phyloP scores from a whole-genome alignment of 2,888 invertebrate species.

The Scaptomyza reducta region DNA sequence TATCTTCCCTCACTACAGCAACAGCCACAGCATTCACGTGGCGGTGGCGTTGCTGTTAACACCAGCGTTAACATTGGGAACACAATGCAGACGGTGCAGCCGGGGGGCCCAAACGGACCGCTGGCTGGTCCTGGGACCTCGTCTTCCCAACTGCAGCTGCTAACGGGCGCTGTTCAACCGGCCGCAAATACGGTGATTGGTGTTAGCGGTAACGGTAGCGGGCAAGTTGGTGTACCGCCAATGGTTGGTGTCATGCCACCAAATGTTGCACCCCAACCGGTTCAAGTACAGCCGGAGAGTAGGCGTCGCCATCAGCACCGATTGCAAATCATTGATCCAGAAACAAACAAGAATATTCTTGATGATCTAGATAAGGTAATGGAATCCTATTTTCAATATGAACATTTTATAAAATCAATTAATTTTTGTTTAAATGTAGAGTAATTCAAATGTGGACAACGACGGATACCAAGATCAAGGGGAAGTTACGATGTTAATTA shows the following conservation, averaged over 20 bases:
- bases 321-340: constrained; percentile 85
- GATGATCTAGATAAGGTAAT: constrained; percentile 80
- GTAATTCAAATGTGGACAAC: constrained; percentile 59
- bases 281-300: constrained; percentile 67
- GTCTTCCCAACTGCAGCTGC: constrained; percentile 71
- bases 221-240: constrained; percentile 75
- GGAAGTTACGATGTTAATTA: not conserved
- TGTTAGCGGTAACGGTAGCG: constrained; percentile 70
- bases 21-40: constrained; percentile 75
- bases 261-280: constrained; percentile 55
- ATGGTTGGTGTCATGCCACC: constrained; percentile 72
- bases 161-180: constrained; percentile 79
- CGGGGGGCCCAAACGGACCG: constrained; percentile 78
- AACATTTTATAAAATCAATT: not conserved
- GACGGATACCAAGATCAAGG: constrained; percentile 66
- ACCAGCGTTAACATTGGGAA: constrained; percentile 64
- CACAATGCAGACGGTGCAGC: constrained; percentile 72
- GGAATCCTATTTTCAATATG: constrained; percentile 4
- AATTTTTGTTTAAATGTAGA: constrained; percentile 33
- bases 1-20: constrained; percentile 65
- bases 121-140: constrained; percentile 72
- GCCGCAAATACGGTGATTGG: constrained; percentile 85
- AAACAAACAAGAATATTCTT: constrained; percentile 83
- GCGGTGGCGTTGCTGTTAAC: constrained; percentile 73
- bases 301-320: constrained; percentile 78